Percentiles rank a stretch among this genome's conserved stretches.
These are phyloP conservation scores for Parochlus steinenii DNA, from an alignment of 2,888 invertebrate species.

Conservation along the genomic window DNA sequence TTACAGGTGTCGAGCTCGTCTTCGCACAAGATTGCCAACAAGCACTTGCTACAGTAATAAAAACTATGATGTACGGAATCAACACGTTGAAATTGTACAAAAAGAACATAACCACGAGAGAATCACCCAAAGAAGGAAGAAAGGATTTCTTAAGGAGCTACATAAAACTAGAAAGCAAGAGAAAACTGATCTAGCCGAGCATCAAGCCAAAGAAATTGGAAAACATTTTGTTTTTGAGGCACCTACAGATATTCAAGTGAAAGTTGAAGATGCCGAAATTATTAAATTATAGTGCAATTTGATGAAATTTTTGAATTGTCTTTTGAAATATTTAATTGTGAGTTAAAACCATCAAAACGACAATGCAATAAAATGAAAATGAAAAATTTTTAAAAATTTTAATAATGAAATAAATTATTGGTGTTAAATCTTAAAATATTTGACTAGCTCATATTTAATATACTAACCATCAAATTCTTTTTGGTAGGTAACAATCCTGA, in stretches of 20 bases:
- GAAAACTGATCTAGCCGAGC: not conserved
- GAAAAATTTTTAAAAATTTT: not conserved
- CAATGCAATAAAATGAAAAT: too few species aligned
- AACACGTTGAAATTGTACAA: slow-evolving; percentile 21
- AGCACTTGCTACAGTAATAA: not conserved
- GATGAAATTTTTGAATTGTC: too few species aligned
- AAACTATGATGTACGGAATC: slow-evolving; percentile 7
- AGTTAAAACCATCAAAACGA: too few species aligned
- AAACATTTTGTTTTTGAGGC: not conserved
- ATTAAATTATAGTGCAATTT: too few species aligned
- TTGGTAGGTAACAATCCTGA: too few species aligned
- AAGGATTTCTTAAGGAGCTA: slow-evolving; percentile 21
- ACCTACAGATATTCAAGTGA: not conserved
- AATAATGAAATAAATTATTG: not conserved
- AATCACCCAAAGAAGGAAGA: slow-evolving; percentile 21
- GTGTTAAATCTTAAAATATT: too few species aligned
- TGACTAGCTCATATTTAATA: too few species aligned
- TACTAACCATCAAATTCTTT: too few species aligned
- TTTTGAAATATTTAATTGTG: too few species aligned
- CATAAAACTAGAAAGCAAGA: slow-evolving; percentile 18
- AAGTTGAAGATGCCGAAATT: not conserved
- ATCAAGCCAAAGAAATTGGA: not conserved
- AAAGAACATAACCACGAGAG: slow-evolving; percentile 22
- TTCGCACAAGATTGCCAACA: slow-evolving; percentile 17
- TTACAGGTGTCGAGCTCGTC: slow-evolving; percentile 21